Base-by-base conservation (phyloP, 2,888 invertebrate species). In the Autographa pulchrina region DNA sequence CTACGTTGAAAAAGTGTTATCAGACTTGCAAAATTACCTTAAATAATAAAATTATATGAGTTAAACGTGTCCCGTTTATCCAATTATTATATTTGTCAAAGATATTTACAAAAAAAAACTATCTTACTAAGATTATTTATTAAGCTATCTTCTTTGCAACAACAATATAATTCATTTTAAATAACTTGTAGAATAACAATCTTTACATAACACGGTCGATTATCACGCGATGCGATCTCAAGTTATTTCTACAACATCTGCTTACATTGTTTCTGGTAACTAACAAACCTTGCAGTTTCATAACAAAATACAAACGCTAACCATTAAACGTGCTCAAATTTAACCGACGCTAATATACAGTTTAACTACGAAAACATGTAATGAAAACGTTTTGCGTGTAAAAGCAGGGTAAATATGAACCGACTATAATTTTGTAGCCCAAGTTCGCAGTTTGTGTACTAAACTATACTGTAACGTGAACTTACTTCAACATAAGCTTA, bases 271-370 rank as follows among this genome's bases (percentile, higher is more conserved):
- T 2, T 43, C 43, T 6, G 16, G 43, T 16, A 5, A 14, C 14
- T 13, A 43, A 14, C 14, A 14, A 43, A 14, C 43, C 14, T 14
- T 5, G 14, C 43, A 43, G 16, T 16, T 3, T 43, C 43, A 43
- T 43, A 43, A 43, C 43, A 43, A 43, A 43, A 43, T 43, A 43
- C 43, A 16, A 43, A 43, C 14, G 16, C 6, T 43, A 43, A 16
- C 43, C 43, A 14, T 7, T 43, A 43, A 43, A 43, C 43, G 43
- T 43, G 43, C 14, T 43, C 43, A 43, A 43, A 43, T 43, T 1
- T 43, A 43, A 16, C 43, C 43, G 54, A 54, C 54, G 20, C 54
- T 54, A 54, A 54, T 54, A 54, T 18, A 54, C 54, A 54, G 54
- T 54, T 54, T 54, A 54, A 20, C 54, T 20, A 18, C 20, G 52